Percentiles rank a stretch among this genome's conserved stretches.
phyloP scores from a whole-genome alignment of 2,888 invertebrate genomes.

The Alviniconcha strummeri region DNA sequence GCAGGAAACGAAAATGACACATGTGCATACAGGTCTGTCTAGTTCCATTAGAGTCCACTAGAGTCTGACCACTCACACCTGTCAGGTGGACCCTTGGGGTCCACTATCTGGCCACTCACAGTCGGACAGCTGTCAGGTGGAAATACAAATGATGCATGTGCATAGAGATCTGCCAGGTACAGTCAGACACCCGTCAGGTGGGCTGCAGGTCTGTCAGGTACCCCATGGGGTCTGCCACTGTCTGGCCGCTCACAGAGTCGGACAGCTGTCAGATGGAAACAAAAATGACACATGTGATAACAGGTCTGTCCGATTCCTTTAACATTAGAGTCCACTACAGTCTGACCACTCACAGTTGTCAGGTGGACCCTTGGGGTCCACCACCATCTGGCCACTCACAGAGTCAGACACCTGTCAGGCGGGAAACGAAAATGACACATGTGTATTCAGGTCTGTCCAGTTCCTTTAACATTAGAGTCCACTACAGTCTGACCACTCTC shows the following conservation, averaged over 20 bases:
- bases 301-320: no score
- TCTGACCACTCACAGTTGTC: no score
- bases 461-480: no score
- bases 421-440: background rate
- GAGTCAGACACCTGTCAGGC: constrained; percentile 85
- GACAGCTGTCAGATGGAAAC: constrained; percentile 79
- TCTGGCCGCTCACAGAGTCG: constrained; percentile 98
- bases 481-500: no score
- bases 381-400: constrained; percentile 98
- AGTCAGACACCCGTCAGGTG: constrained; percentile 70
- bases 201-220: constrained; percentile 99
- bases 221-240: constrained; percentile 99
- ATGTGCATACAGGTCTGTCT: no score
- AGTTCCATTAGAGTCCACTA: no score
- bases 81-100: constrained; percentile 99
- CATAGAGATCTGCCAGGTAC: background rate
- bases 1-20: background rate
- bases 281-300: no score
- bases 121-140: constrained; percentile 83
- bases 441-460: no score
- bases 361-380: constrained; percentile 94
- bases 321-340: no score
- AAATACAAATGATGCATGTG: background rate
- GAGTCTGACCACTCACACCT: no score
- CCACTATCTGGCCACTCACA: constrained; percentile 98